Evolutionary conservation across 2,113 vertebrate genomes (phyloP).

Genomic region (Antechinus stuartii): DNA sequence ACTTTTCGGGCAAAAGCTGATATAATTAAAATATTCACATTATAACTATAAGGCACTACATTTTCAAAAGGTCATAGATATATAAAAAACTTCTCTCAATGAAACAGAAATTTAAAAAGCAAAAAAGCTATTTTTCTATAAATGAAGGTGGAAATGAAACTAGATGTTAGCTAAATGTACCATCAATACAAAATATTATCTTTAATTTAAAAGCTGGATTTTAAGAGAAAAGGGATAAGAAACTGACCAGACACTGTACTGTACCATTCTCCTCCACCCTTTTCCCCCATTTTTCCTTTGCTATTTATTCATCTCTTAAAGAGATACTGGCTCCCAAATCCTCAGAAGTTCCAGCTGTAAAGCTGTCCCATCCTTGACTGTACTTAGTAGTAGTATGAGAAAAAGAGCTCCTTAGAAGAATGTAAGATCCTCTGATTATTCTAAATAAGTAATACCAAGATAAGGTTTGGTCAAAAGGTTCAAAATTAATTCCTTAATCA

Average conservation of each 20-base stretch:
- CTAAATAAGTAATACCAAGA: constrained; percentile 37
- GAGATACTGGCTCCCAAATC: neutral
- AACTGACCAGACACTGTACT: neutral
- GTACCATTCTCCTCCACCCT: neutral
- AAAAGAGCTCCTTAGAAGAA: neutral
- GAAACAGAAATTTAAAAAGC: neutral
- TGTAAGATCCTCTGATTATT: neutral
- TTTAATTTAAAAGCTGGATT: constrained; percentile 53
- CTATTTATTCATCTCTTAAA: constrained; percentile 27
- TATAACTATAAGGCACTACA: neutral
- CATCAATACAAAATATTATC: constrained; percentile 28
- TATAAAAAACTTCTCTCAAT: neutral
- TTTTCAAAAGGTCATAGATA: neutral
- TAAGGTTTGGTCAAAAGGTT: constrained; percentile 5
- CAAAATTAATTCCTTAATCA: constrained; percentile 25
- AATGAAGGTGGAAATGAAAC: constrained; percentile 3
- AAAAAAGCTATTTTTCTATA: neutral
- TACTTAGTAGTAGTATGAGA: neutral
- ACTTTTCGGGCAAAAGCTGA: neutral
- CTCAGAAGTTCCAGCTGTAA: neutral
- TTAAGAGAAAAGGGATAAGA: constrained; percentile 22
- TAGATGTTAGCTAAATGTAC: constrained; percentile 16
- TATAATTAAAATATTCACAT: neutral
- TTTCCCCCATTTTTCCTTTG: neutral
- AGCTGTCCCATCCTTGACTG: neutral